Evolutionary conservation across 2,113 vertebrate species (phyloP), one percentile per base, ranked within the genome.

Genomic region (Colossoma macropomum): DNA sequence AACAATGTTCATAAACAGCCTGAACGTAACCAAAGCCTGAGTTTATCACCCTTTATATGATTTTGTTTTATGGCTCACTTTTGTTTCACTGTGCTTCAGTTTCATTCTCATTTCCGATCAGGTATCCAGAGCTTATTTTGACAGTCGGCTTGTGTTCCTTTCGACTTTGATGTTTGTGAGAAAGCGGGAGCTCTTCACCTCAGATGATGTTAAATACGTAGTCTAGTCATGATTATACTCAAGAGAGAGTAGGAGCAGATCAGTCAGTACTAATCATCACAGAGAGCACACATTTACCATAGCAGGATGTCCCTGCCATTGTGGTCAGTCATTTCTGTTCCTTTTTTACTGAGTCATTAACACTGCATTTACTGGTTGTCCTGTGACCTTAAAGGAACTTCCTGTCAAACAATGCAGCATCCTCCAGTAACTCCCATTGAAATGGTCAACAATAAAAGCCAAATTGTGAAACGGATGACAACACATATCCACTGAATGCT

Each of bases 301-400:
- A 50, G 71, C 60, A 41, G 27, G 70, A 81, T 27, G 27, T 63
- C 23, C 23, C n/a, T 48, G 0, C 45, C 10, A 28, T 27, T 59
- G 63, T 23, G 17, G 50, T 19, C 50, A 16, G 15, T 13, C 50
- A 3, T 38, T 38, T 21, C 34, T 41, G 32, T 38, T 19, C 66
- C 66, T 34, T 66, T 52, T 32, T 16, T 34, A n/a, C 15, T 34
- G 17, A 54, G 50, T 66, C 27, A 11, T 25, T 54, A n/a, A 54
- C 28, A 32, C 5, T 56, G 48, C 48, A 8, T 12, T 41, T 45
- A 25, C 34, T 45, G 34, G 21, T n/a, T 45, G 68, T 28, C 17
- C 63, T 25, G 63, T 68, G 28, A 65, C 75, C 60, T 66, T 66
- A 52, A 48, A 66, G 54, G 21, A 69, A 6, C 75, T 65, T 45